Evolutionary conservation across 2,888 invertebrate species (phyloP), one percentile per base, ranked within the genome.

Genomic region (Helleia helle): DNA sequence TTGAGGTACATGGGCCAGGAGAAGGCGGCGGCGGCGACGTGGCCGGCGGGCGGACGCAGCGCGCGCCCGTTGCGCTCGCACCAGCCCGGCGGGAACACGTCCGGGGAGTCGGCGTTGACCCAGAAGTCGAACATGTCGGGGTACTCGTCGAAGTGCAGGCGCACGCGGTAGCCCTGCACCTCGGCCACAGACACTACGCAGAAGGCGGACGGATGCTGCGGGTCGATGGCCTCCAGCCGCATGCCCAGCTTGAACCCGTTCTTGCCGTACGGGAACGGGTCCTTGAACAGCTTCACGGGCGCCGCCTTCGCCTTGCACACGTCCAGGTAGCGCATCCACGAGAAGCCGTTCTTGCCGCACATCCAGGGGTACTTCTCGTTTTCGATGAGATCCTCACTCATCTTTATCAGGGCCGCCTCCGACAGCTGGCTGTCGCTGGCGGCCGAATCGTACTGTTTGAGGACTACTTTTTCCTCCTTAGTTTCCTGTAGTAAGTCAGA

Each of bases 1-100:
- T 90, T 92, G 52, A 96, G 75, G 71, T 96, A 97, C n/a, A 87
- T 74, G 6, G 89, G 87, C 97, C 97, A 97, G 56, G 89, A 91
- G 70, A 97, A 97, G 36, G 76, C 83, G 0, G 75, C 74, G 1
- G 83, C 58, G 0, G 80, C n/a, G n/a, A n/a, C 81, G 55, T 87
- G 89, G 9, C 90, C 90, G 44, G 89, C 90, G 0, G 97, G 97
- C 2, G 95, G 93, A 56, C 92, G 91, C 43, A 98, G 71, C 15
- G 86, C 72, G 41, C 94, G 92, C 1, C 90, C 89, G 54, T 93
- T 94, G 66, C 92, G 92, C 60, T 94, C 93, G 63, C 96, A 95
- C 94, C 96, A 98, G n/a, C 96, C 95, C 18, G 92, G 89, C 4
- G 96, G 96, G 69, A 97, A 97, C 42, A 98, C 92, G 63, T 96